Conservation (phyloP, 2,888 invertebrate species). For the Choreutis nemorana region DNA sequence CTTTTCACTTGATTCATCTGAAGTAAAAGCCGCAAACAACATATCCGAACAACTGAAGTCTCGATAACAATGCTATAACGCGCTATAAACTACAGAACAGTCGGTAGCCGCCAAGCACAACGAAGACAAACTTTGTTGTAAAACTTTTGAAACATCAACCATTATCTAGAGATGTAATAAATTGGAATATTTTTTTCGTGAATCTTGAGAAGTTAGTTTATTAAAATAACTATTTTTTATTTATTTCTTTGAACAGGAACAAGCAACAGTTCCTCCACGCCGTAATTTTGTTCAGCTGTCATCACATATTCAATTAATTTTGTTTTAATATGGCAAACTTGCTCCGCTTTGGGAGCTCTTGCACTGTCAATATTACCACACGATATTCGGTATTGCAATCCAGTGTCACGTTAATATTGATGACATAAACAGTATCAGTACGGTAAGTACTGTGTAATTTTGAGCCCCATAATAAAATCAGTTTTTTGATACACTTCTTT, state of each 20-base stretch:
- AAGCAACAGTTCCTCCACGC: conserved; percentile 50
- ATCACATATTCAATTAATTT: too few relatives aligned
- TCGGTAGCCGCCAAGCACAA: conserved; percentile 49
- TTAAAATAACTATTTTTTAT: conserved; percentile 15
- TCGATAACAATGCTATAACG: conserved; percentile 58
- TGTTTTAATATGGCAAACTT: too few relatives aligned
- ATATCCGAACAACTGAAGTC: conserved; percentile 37
- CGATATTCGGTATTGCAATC: too few relatives aligned
- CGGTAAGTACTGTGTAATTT: too few relatives aligned
- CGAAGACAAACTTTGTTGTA: conserved; percentile 59
- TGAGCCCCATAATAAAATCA: too few relatives aligned
- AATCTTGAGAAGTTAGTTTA: too few relatives aligned
- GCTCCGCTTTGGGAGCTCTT: too few relatives aligned
- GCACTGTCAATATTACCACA: too few relatives aligned
- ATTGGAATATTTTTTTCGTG: too few relatives aligned
- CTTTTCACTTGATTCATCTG: conserved; percentile 40
- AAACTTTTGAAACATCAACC: conserved; percentile 55
- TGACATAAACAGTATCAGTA: too few relatives aligned
- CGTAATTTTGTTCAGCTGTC: conserved; percentile 54
- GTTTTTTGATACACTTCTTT: too few relatives aligned
- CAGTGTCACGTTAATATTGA: too few relatives aligned
- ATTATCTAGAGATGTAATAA: conserved; percentile 38
- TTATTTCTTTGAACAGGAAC: conserved; percentile 13
- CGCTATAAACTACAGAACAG: conserved; percentile 38
- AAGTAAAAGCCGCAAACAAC: conserved; percentile 35